Evolutionary conservation across 2,113 vertebrate genomes (phyloP).

Genomic region (Crotalus viridis): DNA sequence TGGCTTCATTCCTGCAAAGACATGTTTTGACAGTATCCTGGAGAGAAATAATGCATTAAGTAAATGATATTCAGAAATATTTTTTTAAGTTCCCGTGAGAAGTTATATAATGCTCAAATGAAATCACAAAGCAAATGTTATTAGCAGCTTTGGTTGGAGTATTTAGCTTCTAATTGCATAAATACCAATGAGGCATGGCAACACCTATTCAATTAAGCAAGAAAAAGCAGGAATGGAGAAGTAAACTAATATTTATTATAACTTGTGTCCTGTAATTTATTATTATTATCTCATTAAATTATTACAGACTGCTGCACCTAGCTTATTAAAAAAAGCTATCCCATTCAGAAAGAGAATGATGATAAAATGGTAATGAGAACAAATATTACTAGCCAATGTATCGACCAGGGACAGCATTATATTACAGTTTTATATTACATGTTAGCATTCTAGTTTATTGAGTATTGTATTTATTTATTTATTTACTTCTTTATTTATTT

Average conservation of each 20-base stretch:
- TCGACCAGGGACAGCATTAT: not conserved
- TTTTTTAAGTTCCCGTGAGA: not conserved
- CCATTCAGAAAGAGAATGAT: not conserved
- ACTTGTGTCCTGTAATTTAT: not conserved
- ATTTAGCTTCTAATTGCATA: not conserved
- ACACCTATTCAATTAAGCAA: not conserved
- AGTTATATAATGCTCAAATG: not conserved
- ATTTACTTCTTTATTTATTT: too few relatives aligned
- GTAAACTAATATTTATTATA: not conserved
- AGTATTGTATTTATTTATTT: too few relatives aligned
- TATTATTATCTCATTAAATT: not conserved
- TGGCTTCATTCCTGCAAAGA: slow-evolving; percentile 9
- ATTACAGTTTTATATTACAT: not conserved
- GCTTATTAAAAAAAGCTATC: not conserved
- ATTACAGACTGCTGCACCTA: not conserved
- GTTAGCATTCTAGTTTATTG: not conserved
- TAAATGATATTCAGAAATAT: not conserved
- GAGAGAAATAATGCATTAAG: not conserved
- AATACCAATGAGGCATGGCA: not conserved
- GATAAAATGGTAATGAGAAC: not conserved
- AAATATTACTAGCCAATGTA: not conserved
- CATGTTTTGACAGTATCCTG: slow-evolving; percentile 11
- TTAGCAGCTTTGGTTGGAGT: not conserved
- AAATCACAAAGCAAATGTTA: not conserved
- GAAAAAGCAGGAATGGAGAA: not conserved